Base-by-base conservation (phyloP, 2,888 invertebrate genomes). In the Nebria brevicollis region DNA sequence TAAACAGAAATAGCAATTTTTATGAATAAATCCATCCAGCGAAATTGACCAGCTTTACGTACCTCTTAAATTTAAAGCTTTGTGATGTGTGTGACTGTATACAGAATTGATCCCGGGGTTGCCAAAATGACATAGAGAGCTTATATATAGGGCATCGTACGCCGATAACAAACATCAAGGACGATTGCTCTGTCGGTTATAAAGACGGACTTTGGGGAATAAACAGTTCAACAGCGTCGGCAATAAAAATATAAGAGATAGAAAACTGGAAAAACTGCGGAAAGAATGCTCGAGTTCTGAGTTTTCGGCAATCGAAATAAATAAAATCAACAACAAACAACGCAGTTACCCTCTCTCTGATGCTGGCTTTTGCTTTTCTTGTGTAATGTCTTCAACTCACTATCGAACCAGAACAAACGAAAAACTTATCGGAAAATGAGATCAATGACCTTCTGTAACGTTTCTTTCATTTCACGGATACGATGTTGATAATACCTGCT, bases 221-320 rank as follows among this genome's bases (percentile, higher is more conserved):
- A 81, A 81, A 81, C 80, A 81, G 80, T 76, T 81, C 70, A 75
- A 81, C 70, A 81, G 64, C 66, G 80, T 20, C n/a, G 64, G 76
- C 72, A 76, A 81, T 81, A 81, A 81, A 81, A 75, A 81, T 81
- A 81, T 81, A 75, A 80, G 75, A 80, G 79, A 80, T 80, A 80
- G 75, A 80, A 80, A 75, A 66, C 75, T 43, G 70, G 70, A 75
- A 54, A 68, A 75, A 68, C 42, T 66, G 15, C 25, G 54, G 54
- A 20, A 68, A 80, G 70, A 73, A 20, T 20, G 5, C 65, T 75
- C 42, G 42, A 25, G 25, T 54, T 54, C 54, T 6, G 73, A 13
- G 43, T 42, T 75, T 80, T 80, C 34, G 79, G 75, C 74, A 80
- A 80, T 80, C 75, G 70, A 80, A 80, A 70, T 80, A 80, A 80